Conservation (phyloP, 2,113 vertebrate genomes). For the Tapirus terrestris region DNA sequence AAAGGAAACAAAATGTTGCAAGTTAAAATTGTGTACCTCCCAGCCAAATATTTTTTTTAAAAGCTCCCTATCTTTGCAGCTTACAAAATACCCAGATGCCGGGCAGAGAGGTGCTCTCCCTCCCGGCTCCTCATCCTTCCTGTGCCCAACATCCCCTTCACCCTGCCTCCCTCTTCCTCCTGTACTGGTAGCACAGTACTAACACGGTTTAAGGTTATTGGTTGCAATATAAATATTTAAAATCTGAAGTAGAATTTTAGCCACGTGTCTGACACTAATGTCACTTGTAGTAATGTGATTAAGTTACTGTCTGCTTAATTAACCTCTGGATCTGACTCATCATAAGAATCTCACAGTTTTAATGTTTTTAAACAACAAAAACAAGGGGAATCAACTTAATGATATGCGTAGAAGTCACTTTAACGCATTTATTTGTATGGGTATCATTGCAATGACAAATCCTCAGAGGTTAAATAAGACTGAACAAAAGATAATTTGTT, state of each 20-base stretch:
- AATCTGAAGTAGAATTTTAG: not conserved
- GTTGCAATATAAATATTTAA: not conserved
- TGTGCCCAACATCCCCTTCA: not conserved
- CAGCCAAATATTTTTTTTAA: constrained; percentile 30
- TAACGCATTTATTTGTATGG: not conserved
- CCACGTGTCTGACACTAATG: not conserved
- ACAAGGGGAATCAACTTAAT: not conserved
- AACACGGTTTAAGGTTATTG: not conserved
- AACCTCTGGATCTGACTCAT: not conserved
- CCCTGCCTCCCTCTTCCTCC: not conserved
- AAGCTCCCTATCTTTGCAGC: not conserved
- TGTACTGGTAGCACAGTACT: fast-evolving
- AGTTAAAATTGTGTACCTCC: constrained; percentile 45
- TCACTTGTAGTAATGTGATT: not conserved
- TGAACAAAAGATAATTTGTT: not conserved
- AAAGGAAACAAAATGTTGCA: constrained; percentile 22
- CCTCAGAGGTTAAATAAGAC: not conserved
- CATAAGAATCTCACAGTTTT: not conserved
- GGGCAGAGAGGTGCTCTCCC: fast-evolving
- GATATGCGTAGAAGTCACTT: not conserved
- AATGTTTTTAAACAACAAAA: not conserved
- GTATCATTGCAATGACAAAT: not conserved
- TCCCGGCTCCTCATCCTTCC: not conserved
- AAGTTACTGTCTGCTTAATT: not conserved
- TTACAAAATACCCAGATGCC: not conserved